Evolutionary conservation across 2,888 invertebrate genomes (phyloP).

Genomic region (Tetragonula carbonaria): DNA sequence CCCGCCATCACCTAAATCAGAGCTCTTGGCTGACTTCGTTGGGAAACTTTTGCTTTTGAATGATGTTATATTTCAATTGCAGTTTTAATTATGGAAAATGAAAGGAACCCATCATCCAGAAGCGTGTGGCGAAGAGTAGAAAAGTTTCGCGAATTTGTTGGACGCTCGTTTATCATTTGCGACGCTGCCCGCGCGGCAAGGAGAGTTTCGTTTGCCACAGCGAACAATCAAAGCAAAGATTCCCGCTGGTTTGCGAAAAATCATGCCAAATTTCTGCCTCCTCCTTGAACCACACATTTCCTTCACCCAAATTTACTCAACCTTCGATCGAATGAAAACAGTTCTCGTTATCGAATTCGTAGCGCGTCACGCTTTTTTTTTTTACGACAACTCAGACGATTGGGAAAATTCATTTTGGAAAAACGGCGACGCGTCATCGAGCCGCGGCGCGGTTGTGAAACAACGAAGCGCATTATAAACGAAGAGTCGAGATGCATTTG

Average conservation of each 20-base stretch:
- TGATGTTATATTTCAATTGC: constrained; percentile 79
- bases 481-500: constrained; percentile 1
- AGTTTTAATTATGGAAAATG: constrained; percentile 79
- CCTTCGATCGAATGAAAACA: neutral
- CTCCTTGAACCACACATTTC: neutral
- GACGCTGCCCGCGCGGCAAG: constrained; percentile 39
- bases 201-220: constrained; percentile 59
- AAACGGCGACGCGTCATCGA: neutral
- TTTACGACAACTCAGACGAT: neutral
- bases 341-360: neutral
- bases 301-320: neutral
- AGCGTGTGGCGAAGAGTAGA: too few species aligned
- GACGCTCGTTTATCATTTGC: constrained; percentile 67
- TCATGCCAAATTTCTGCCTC: constrained; percentile 11
- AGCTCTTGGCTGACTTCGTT: neutral
- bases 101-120: constrained; percentile 55
- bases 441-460: neutral
- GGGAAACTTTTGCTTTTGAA: constrained; percentile 73
- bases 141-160: constrained; percentile 55
- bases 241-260: constrained; percentile 37
- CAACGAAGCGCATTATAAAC: constrained; percentile 23
- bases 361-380: too few species aligned
- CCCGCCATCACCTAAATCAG: neutral
- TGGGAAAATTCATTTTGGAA: neutral
- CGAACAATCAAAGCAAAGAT: constrained; percentile 10